Evolutionary conservation across 1,140 invertebrate species (phyloP).

Genomic region (Rhopalosiphum padi): DNA sequence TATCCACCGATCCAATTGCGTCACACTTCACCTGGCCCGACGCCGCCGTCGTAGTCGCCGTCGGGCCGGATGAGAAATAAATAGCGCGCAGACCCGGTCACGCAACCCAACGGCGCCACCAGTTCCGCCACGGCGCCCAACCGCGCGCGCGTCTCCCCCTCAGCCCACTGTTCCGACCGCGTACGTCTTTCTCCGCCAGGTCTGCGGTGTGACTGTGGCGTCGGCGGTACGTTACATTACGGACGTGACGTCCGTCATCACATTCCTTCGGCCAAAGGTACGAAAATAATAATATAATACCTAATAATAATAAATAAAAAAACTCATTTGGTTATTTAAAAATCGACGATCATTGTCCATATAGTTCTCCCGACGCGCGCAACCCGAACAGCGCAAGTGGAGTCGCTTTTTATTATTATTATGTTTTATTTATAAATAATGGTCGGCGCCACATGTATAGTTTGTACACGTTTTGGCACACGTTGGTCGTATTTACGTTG

Average conservation of each 20-base stretch:
- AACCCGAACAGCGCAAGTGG: neutral
- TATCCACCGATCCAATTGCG: slow-evolving; percentile 48
- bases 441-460: slow-evolving; percentile 23
- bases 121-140: slow-evolving; percentile 62
- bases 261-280: slow-evolving; percentile 34
- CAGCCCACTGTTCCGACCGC: slow-evolving; percentile 50
- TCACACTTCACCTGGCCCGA: slow-evolving; percentile 44
- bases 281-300: neutral
- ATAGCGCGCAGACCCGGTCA: slow-evolving; percentile 61
- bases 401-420: slow-evolving; percentile 8
- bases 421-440: slow-evolving; percentile 25
- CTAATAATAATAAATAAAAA: slow-evolving; percentile 3
- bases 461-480: slow-evolving; percentile 21
- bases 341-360: neutral
- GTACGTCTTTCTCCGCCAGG: neutral
- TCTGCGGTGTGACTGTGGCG: slow-evolving; percentile 29
- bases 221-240: slow-evolving; percentile 9
- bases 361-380: neutral
- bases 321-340: neutral
- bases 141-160: slow-evolving; percentile 59
- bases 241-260: slow-evolving; percentile 53
- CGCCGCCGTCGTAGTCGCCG: slow-evolving; percentile 27
- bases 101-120: slow-evolving; percentile 62
- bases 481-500: slow-evolving; percentile 46
- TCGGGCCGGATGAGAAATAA: slow-evolving; percentile 60